These are phyloP conservation scores for Salvelinus alpinus DNA, from an alignment of 2,113 vertebrate species.

Conservation along the genomic window DNA sequence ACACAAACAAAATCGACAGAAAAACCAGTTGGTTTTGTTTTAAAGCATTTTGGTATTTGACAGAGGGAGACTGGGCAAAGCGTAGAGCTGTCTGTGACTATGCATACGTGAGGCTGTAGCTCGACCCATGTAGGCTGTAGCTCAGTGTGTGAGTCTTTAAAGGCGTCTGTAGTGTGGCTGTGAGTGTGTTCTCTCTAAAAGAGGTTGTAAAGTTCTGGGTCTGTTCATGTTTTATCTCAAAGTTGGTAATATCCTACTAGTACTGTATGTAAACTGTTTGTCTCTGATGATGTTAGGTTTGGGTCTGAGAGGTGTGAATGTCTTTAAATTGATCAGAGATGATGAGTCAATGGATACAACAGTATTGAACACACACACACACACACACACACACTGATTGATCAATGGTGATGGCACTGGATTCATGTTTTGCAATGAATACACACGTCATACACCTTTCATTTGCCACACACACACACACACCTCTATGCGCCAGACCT, in stretches of 20 bases:
- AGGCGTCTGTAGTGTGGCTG: not conserved
- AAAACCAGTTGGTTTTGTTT: not conserved
- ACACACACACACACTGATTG: not conserved
- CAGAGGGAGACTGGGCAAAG: not conserved
- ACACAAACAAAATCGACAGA: not conserved
- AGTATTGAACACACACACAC: not conserved
- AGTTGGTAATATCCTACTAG: too few species aligned
- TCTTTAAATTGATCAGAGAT: too few species aligned
- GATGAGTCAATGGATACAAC: not conserved
- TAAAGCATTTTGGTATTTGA: constrained; percentile 12
- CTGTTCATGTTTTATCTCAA: too few species aligned
- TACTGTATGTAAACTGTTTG: too few species aligned
- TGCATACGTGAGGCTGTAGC: not conserved
- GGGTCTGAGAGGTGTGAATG: too few species aligned
- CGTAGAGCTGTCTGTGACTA: not conserved
- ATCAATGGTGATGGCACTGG: not conserved
- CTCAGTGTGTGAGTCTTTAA: too few species aligned
- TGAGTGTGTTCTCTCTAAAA: not conserved
- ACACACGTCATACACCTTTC: not conserved
- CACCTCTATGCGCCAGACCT: constrained; percentile 1
- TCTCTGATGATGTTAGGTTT: too few species aligned
- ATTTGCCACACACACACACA: not conserved
- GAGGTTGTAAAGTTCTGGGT: too few species aligned
- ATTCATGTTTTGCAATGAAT: not conserved
- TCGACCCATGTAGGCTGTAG: not conserved